These are phyloP conservation scores for Phrynocephalus versicolor DNA, from an alignment of 2,113 vertebrate species.

Conservation along the genomic window DNA sequence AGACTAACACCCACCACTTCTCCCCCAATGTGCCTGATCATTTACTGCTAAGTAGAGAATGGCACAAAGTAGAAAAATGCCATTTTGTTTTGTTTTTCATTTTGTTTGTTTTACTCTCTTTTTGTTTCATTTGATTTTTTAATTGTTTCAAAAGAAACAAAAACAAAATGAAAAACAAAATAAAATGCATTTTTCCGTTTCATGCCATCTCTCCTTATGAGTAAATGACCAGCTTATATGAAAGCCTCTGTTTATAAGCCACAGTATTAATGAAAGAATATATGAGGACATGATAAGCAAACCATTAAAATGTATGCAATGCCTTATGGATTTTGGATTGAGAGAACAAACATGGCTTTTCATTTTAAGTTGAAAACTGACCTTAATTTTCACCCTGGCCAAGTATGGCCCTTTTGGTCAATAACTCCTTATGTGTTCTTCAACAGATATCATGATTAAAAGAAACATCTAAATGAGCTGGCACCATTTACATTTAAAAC, in stretches of 20 bases:
- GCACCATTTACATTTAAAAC: conserved; percentile 52
- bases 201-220: neutral
- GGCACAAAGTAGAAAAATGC: too few species aligned
- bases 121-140: too few species aligned
- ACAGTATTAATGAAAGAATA: neutral
- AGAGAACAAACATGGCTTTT: conserved; percentile 41
- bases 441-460: conserved; percentile 37
- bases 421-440: conserved; percentile 40
- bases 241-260: neutral
- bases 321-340: neutral
- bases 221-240: neutral
- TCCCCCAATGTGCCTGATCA: too few species aligned
- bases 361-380: conserved; percentile 20
- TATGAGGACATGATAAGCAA: neutral
- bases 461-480: neutral
- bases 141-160: too few species aligned
- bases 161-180: too few species aligned
- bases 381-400: conserved; percentile 54
- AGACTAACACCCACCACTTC: too few species aligned
- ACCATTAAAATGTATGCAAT: conserved; percentile 1
- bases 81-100: too few species aligned
- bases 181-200: too few species aligned
- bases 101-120: too few species aligned
- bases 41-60: too few species aligned
- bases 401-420: conserved; percentile 46